Evolutionary conservation across 2,797 vertebrate species (phyloP).

Genomic region (Lepidocolaptes lacrymiger): DNA sequence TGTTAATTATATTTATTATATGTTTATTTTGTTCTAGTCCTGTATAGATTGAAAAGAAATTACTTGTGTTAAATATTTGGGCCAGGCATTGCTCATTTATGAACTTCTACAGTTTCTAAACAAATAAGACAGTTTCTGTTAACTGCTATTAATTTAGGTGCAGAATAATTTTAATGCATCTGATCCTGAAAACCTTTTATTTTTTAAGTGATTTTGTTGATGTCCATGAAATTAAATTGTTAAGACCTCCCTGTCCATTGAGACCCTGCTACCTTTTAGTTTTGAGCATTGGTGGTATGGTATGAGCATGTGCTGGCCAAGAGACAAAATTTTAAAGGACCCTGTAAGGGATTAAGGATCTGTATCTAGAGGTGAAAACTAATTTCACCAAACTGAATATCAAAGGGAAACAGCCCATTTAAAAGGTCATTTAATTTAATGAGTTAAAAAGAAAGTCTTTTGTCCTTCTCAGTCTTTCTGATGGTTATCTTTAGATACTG

Average conservation of each 20-base stretch:
- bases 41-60: neutral
- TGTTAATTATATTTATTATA: neutral
- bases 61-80: neutral
- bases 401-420: neutral
- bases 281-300: neutral
- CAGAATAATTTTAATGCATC: neutral
- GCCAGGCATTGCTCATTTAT: neutral
- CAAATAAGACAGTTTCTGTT: neutral
- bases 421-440: neutral
- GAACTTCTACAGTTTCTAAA: neutral
- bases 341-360: neutral
- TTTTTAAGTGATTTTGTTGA: neutral
- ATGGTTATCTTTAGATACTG: neutral
- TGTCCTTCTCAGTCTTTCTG: neutral
- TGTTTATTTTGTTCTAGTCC: neutral
- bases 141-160: neutral
- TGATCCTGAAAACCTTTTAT: neutral
- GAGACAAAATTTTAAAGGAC: neutral
- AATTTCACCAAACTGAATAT: neutral
- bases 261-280: neutral
- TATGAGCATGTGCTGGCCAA: neutral
- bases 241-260: neutral
- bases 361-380: neutral
- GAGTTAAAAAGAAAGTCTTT: neutral
- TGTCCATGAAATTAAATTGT: neutral